Evolutionary conservation across 2,888 invertebrate genomes (phyloP).

Genomic region (Lamellibrachia columna): DNA sequence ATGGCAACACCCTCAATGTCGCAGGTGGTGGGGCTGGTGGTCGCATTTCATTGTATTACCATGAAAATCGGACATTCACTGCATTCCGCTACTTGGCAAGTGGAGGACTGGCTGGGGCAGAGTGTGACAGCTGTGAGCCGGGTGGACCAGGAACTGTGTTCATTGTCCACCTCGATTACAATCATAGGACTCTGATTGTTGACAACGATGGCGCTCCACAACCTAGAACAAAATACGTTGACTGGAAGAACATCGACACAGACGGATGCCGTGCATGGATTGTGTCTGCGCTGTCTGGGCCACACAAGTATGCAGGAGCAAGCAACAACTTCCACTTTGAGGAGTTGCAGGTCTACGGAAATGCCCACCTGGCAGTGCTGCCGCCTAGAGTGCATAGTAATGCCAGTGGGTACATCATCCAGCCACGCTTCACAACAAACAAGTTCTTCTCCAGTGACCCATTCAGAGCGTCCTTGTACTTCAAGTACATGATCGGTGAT

Average conservation of each 20-base stretch:
- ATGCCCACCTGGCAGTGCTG: slow-evolving; percentile 50
- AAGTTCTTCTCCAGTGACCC: slow-evolving; percentile 33
- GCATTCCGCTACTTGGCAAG: slow-evolving; percentile 51
- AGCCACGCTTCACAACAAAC: slow-evolving; percentile 16
- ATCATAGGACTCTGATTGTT: slow-evolving; percentile 49
- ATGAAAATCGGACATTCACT: slow-evolving; percentile 49
- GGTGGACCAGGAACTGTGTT: slow-evolving; percentile 54
- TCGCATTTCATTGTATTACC: slow-evolving; percentile 52
- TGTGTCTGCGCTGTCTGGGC: slow-evolving; percentile 47
- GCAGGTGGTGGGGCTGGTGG: slow-evolving; percentile 49
- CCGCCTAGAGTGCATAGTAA: slow-evolving; percentile 40
- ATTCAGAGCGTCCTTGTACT: slow-evolving; percentile 42
- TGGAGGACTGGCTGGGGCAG: slow-evolving; percentile 44
- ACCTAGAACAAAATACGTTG: slow-evolving; percentile 45
- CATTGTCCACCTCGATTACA: slow-evolving; percentile 44
- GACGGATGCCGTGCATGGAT: slow-evolving; percentile 49
- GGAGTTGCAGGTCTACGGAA: slow-evolving; percentile 54
- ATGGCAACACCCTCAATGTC: background rate
- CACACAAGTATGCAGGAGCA: slow-evolving; percentile 46
- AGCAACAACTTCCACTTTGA: slow-evolving; percentile 43
- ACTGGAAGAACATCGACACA: slow-evolving; percentile 45
- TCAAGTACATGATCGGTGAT: slow-evolving; percentile 57
- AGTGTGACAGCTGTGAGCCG: slow-evolving; percentile 39
- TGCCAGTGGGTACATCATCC: slow-evolving; percentile 33
- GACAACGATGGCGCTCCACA: slow-evolving; percentile 48